Percentiles rank a stretch among this genome's conserved stretches.
These are phyloP conservation scores for Lepidocolaptes lacrymiger DNA, from an alignment of 2,797 vertebrate species.

Conservation along the genomic window DNA sequence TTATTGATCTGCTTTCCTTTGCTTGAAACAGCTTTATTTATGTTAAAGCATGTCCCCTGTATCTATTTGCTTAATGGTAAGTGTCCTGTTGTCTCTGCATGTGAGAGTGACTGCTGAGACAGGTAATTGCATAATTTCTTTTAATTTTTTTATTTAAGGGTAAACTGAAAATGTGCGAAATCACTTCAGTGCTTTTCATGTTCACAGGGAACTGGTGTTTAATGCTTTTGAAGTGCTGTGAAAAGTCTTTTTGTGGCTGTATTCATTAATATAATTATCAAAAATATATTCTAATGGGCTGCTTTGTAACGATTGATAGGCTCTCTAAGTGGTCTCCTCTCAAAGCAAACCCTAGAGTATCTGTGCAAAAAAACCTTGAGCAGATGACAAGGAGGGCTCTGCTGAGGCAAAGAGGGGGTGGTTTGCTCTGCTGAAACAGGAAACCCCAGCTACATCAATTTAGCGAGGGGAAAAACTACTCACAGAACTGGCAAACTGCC, in stretches of 20 bases:
- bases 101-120: background rate
- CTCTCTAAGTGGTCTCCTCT: background rate
- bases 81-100: background rate
- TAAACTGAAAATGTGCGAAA: background rate
- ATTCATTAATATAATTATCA: background rate
- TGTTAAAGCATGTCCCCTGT: slow-evolving; percentile 16
- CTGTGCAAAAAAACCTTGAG: background rate
- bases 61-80: slow-evolving; percentile 12
- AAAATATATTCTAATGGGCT: background rate
- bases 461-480: background rate
- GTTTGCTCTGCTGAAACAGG: background rate
- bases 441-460: background rate
- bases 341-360: background rate
- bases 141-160: background rate
- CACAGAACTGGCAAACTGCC: background rate
- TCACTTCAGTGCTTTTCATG: background rate
- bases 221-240: background rate
- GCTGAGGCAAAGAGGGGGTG: background rate
- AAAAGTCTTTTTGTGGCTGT: background rate
- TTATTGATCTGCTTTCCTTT: slow-evolving; percentile 61
- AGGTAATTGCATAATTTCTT: background rate
- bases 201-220: background rate
- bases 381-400: background rate
- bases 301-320: background rate
- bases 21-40: slow-evolving; percentile 66